Base-by-base conservation (phyloP, 2,797 vertebrate genomes). In the Anguilla obscura region DNA sequence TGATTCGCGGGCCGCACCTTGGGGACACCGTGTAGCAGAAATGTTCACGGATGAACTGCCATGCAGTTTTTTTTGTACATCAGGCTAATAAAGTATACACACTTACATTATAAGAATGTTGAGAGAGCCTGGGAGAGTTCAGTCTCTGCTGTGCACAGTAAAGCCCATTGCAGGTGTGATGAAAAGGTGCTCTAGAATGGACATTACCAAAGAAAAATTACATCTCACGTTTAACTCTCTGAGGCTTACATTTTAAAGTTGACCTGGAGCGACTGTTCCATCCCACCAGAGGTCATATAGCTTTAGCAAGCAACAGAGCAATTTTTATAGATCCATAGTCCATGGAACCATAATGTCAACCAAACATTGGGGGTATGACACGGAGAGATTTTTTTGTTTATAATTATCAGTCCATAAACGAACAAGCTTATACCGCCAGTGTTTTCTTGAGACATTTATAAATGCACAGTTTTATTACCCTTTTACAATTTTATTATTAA, bases 1-100 rank as follows among this genome's bases (percentile, higher is more conserved):
- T 86, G 58, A 89, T 88, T 87, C 87, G n/a, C 85, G 80, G 86
- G 66, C 74, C 84, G 52, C 66, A 58, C 40, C 63, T 48, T 69
- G 5, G 80, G 79, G 80, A 87, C 56, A 21, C 27, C 16, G 3
- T 45, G 33, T 36, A 18, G 69, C 30, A 76, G 56, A 24, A 40
- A 63, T 69, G 30, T 50, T 58, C 80, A 56, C 27, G 52, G 48
- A 16, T 69, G 74, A n/a, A 58, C 36, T 9, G 48, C 33, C 40
- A 33, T 69, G 58, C 24, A 12, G 18, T 10, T 84, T 27, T 4
- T 66, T 6, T 87, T 50, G 9, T 21, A 50, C 10, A 33, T 50
- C 24, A 33, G 8, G 45, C 79, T 50, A 50, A 82, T 82, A n/a
- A 82, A 9, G 45, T 50, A 24, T 82, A 69, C 63, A n/a, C 63